Evolutionary conservation across 2,113 vertebrate genomes (phyloP).

Genomic region (Pangasianodon gigas): DNA sequence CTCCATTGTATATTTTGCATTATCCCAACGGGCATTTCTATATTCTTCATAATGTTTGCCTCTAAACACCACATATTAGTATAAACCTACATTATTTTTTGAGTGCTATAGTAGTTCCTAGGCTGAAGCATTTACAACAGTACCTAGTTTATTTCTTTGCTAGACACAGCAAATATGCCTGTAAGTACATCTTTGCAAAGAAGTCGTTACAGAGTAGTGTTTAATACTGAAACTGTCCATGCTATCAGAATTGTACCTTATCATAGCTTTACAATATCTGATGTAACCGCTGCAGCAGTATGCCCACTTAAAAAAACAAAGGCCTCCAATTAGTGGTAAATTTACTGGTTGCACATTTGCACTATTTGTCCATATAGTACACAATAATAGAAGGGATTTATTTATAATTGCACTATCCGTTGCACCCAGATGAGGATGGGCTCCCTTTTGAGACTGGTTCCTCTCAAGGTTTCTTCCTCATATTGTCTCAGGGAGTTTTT

Average conservation of each 20-base stretch:
- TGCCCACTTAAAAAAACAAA: neutral
- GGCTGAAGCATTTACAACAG: neutral
- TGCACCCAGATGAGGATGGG: too few species aligned
- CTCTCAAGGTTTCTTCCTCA: too few species aligned
- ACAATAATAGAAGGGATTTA: too few species aligned
- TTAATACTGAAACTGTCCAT: neutral
- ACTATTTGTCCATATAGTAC: too few species aligned
- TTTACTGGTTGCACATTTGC: too few species aligned
- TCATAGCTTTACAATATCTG: neutral
- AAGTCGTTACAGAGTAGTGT: neutral
- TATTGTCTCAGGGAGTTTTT: too few species aligned
- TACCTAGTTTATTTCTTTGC: neutral
- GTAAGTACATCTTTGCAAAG: neutral
- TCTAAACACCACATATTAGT: neutral
- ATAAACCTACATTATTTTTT: neutral
- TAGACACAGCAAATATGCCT: neutral
- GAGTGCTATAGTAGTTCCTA: neutral
- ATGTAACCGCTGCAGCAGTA: neutral
- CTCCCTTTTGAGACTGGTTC: too few species aligned
- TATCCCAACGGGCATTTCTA: neutral
- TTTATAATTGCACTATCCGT: too few species aligned
- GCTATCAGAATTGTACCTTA: neutral
- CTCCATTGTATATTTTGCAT: neutral
- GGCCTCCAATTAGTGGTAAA: neutral
- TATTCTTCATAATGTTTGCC: neutral